A percentile compares a stretch with the other conserved stretches of the same genome.
These are phyloP conservation scores for Drosophila arizonae DNA, from an alignment of 1,140 invertebrate genomes.

Conservation along the genomic window DNA sequence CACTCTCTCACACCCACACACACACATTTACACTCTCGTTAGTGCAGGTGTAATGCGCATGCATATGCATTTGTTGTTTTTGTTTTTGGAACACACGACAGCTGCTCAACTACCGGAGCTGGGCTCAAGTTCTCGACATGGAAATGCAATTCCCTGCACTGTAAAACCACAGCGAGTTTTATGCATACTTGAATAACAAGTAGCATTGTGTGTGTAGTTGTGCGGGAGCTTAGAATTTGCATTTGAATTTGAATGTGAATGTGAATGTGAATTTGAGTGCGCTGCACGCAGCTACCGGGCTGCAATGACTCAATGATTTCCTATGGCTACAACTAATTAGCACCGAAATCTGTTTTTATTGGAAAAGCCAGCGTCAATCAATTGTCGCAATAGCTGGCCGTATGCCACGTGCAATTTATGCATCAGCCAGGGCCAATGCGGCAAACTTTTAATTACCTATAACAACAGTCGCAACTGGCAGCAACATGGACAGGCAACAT, in stretches of 20 bases:
- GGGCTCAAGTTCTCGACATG: conserved; percentile 30
- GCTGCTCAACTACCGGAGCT: conserved; percentile 15
- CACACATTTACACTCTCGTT: background rate
- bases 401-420: conserved; percentile 26
- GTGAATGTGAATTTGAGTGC: background rate
- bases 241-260: background rate
- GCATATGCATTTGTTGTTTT: conserved; percentile 38
- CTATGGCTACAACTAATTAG: conserved; percentile 23
- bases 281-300: conserved; percentile 11
- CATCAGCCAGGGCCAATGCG: conserved; percentile 18
- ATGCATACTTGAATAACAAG: conserved; percentile 41
- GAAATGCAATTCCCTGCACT: conserved; percentile 29
- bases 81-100: conserved; percentile 20
- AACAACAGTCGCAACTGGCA: conserved; percentile 15
- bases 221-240: background rate
- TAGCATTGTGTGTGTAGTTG: background rate
- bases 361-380: conserved; percentile 31
- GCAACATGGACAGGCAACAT: background rate
- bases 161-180: conserved; percentile 14
- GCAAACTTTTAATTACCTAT: conserved; percentile 54
- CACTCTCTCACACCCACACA: background rate
- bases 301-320: conserved; percentile 12
- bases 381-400: conserved; percentile 3
- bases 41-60: conserved; percentile 10
- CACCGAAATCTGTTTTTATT: conserved; percentile 13